Evolutionary conservation across 2,113 vertebrate genomes (phyloP), one percentile per base, ranked within the genome.

Genomic region (Tychaedon coryphoeus): DNA sequence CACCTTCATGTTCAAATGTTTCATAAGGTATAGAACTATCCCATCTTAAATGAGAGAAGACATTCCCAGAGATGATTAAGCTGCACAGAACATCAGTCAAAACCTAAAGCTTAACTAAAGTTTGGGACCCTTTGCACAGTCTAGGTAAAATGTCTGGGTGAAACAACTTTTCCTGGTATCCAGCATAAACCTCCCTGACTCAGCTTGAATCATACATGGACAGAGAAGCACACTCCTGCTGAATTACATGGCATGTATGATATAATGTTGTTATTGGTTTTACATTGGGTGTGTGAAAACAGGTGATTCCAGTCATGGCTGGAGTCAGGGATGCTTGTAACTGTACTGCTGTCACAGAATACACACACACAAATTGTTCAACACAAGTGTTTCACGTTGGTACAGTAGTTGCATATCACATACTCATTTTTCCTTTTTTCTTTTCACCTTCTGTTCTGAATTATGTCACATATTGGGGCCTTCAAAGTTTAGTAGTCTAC

Each of bases 261-360:
- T 8, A n/a, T 11, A 10, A n/a, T 20, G 19, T 24, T 77, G n/a
- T 10, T 31, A 29, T 1, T 66, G 5, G 9, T 2, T 86, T 86
- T 57, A 28, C 1, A 0, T 0, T 50, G 22, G 12, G 2, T 54
- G 8, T 51, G 12, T 58, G 47, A 62, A 61, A 92, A 71, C 2
- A 62, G 18, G 11, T 19, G 26, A 71, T 47, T 43, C 4, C 18
- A 57, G 31, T 33, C 3, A 0, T 26, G 33, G 28, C 10, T 73
- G 54, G 80, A 47, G 43, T 69, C n/a, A 79, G 36, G 10, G 19
- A 10, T 17, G 33, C 10, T 28, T 53, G 19, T 29, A 54, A 66
- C 43, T 73, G 29, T 22, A 58, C 14, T 75, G 3, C 51, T 62
- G 51, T 31, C 56, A 64, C 7, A 54, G 10, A 31, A 47, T 42